Conservation (phyloP, 2,888 invertebrate genomes). For the Napeogenes inachia region DNA sequence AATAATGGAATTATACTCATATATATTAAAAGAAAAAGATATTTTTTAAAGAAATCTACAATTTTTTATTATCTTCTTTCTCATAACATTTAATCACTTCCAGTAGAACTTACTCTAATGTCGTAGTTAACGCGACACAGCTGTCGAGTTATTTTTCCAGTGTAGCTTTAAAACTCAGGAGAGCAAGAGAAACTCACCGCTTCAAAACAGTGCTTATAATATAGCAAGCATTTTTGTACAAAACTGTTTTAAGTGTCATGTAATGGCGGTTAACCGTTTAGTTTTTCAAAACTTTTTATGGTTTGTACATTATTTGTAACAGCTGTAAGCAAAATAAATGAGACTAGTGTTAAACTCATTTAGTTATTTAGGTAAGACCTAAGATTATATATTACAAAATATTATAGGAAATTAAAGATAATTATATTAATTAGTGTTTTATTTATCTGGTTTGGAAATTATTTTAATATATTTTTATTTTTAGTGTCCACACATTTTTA, state of each 20-base stretch:
- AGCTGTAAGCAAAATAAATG: too few species aligned
- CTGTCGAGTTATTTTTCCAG: constrained; percentile 15
- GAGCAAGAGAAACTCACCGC: constrained; percentile 12
- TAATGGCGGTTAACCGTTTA: constrained; percentile 24
- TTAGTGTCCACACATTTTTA: too few species aligned
- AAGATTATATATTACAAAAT: too few species aligned
- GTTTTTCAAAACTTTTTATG: constrained; percentile 18
- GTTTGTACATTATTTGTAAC: constrained; percentile 13
- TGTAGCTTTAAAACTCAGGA: constrained; percentile 15
- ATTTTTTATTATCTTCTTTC: neutral
- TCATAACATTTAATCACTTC: constrained; percentile 32
- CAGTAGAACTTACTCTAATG: constrained; percentile 29
- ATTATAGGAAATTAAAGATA: too few species aligned
- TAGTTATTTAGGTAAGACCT: too few species aligned
- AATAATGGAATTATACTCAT: too few species aligned
- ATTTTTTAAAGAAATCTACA: neutral
- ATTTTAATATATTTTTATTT: too few species aligned
- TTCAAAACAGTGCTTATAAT: constrained; percentile 5
- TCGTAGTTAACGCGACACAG: constrained; percentile 12
- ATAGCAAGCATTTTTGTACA: constrained; percentile 35
- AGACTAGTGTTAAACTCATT: too few species aligned
- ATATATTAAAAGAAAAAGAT: too few species aligned
- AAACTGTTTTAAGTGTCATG: constrained; percentile 27
- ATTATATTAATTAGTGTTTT: too few species aligned
- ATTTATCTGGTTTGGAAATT: too few species aligned